phyloP scores from a whole-genome alignment of 2,888 invertebrate species.

The Clistopyga incitator region DNA sequence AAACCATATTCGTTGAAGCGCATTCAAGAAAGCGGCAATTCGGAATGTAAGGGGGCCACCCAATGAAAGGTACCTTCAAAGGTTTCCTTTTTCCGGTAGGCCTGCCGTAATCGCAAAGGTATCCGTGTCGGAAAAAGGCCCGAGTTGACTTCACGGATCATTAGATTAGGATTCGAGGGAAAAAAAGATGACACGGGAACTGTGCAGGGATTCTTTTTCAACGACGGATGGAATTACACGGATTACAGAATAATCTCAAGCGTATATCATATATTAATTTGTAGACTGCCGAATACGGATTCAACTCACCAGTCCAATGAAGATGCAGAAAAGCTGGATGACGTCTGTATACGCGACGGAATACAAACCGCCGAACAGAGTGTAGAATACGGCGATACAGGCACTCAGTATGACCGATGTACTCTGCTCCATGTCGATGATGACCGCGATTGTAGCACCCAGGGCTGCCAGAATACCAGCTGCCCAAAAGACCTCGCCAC shows the following conservation, averaged over 20 bases:
- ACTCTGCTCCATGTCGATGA: constrained; percentile 97
- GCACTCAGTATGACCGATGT: constrained; percentile 98
- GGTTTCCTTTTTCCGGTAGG: constrained; percentile 64
- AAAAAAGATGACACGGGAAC: constrained; percentile 29
- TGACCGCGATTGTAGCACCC: constrained; percentile 98
- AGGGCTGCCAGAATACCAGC: constrained; percentile 98
- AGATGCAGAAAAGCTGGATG: constrained; percentile 98
- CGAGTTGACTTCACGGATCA: constrained; percentile 66
- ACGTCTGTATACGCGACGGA: constrained; percentile 99
- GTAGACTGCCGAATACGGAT: background rate
- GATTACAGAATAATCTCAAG: constrained; percentile 12
- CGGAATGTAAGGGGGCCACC: constrained; percentile 43
- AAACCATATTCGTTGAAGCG: constrained; percentile 47
- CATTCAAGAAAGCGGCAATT: constrained; percentile 49
- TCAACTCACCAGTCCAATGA: constrained; percentile 92
- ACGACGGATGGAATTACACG: constrained; percentile 20
- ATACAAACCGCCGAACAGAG: constrained; percentile 98
- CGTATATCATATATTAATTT: background rate
- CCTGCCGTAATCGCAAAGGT: constrained; percentile 39
- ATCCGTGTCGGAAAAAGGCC: constrained; percentile 38
- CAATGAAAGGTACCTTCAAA: constrained; percentile 61
- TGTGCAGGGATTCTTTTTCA: constrained; percentile 58
- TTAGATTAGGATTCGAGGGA: constrained; percentile 66
- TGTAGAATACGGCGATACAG: constrained; percentile 98
- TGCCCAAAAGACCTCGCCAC: constrained; percentile 99